Evolutionary conservation across 2,113 vertebrate genomes (phyloP).

Genomic region (Megaceryle maxima): DNA sequence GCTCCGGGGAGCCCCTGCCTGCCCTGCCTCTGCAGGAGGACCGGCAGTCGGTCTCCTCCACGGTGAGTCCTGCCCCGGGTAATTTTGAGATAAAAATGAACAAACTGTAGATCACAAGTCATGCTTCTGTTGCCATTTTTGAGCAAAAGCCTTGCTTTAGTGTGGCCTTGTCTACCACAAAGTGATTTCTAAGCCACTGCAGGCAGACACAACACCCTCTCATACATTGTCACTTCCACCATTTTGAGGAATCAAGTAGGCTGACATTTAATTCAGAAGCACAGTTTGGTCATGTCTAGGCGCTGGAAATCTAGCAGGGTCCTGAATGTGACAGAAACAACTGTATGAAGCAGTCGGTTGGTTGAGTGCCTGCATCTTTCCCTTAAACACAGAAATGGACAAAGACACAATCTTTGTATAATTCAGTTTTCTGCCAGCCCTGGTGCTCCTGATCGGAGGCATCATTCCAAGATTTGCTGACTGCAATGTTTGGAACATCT

Average conservation of each 20-base stretch:
- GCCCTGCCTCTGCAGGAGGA: no score
- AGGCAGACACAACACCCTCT: not conserved
- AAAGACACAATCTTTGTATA: not conserved
- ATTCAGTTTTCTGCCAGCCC: not conserved
- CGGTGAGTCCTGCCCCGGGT: no score
- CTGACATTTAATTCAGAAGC: not conserved
- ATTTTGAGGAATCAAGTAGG: not conserved
- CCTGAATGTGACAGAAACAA: not conserved
- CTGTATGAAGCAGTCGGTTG: not conserved
- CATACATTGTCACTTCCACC: not conserved
- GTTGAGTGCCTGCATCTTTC: not conserved
- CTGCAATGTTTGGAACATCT: not conserved
- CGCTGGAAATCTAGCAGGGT: not conserved
- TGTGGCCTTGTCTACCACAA: not conserved
- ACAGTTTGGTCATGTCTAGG: not conserved
- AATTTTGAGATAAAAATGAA: not conserved
- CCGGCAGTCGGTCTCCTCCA: no score
- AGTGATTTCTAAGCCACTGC: not conserved
- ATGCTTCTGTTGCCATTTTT: not conserved
- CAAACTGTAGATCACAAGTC: not conserved
- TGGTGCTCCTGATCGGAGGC: not conserved
- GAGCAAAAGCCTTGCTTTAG: not conserved
- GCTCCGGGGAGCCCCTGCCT: no score
- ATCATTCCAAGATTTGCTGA: conserved; percentile 1
- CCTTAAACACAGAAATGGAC: not conserved